Percentiles rank a stretch among this genome's conserved stretches.
Conservation (phyloP, 2,797 vertebrate species). For the Hirundo rustica region DNA sequence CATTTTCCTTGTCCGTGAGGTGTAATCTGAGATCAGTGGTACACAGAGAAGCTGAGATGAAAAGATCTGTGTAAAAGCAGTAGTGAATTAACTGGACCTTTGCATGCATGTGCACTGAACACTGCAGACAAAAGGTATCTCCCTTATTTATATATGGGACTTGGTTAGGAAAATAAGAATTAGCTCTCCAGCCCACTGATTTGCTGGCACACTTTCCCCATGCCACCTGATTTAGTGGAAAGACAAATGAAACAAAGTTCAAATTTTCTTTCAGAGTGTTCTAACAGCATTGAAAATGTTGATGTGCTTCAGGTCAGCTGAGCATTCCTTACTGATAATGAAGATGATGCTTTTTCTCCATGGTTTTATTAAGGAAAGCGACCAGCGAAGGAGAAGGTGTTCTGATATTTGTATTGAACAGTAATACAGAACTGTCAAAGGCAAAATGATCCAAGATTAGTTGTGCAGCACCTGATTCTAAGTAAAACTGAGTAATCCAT, state of each 20-base stretch:
- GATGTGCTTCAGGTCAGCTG: neutral
- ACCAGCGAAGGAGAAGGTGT: neutral
- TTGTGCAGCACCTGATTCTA: neutral
- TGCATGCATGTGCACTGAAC: neutral
- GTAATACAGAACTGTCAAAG: neutral
- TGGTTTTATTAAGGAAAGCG: neutral
- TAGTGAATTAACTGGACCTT: neutral
- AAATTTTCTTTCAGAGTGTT: slow-evolving; percentile 1
- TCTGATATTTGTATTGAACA: neutral
- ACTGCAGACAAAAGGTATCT: neutral
- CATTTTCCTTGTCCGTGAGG: neutral
- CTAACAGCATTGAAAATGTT: neutral
- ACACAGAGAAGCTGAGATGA: neutral
- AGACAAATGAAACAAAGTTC: slow-evolving; percentile 3
- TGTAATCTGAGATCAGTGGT: neutral
- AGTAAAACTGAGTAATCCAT: neutral
- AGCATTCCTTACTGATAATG: neutral
- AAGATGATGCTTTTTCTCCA: neutral
- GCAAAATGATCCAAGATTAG: neutral
- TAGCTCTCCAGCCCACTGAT: neutral
- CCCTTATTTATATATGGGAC: neutral
- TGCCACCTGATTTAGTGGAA: neutral
- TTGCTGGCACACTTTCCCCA: neutral
- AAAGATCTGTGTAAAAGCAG: neutral
- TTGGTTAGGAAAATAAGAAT: slow-evolving; percentile 31